Evolutionary conservation across 2,113 vertebrate species (phyloP), one percentile per base, ranked within the genome.

Genomic region (Mungos mungo): DNA sequence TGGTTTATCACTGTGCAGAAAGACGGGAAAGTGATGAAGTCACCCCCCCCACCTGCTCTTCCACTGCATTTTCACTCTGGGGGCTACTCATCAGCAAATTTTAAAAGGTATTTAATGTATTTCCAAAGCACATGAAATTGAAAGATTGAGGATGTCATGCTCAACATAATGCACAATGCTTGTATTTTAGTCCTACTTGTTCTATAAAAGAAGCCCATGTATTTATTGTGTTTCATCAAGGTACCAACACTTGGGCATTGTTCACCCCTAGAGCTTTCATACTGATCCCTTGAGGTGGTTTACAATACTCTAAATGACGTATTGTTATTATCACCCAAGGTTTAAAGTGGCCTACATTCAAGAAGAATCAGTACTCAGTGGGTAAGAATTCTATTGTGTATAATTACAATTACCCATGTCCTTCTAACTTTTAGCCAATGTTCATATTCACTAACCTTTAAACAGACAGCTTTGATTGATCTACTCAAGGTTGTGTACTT

Each of bases 281-380:
- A 96, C 33, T 84, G 76, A 88, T 97, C 98, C 97, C 98, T 96
- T 2, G 93, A 98, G 98, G 98, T 96, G 97, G 97, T 96, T 98
- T 96, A 98, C 98, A 99, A 99, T 98, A 95, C 99, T 97, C 99
- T 33, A 97, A 98, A 98, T 99, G 99, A 99, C 98, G 98, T 98
- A 98, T 98, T 99, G 98, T 99, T 99, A 98, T 99, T 98, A 98
- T 97, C 98, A 97, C 96, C 95, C 93, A 69, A 96, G 93, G 80
- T 65, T 96, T 98, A 97, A 98, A 98, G 89, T 96, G 92, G 97
- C 95, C 95, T 68, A 10, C 69, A 97, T 98, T 98, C 95, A 97
- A 97, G 90, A 50, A 84, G 98, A 96, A 98, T 95, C 96, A 97
- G 94, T 96, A 98, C 98, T 98, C 98, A 98, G 96, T 97, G 97